These are phyloP conservation scores for Apostichopus japonicus DNA, from an alignment of 35 echinoderm and acorn worm species.

Conservation along the genomic window DNA sequence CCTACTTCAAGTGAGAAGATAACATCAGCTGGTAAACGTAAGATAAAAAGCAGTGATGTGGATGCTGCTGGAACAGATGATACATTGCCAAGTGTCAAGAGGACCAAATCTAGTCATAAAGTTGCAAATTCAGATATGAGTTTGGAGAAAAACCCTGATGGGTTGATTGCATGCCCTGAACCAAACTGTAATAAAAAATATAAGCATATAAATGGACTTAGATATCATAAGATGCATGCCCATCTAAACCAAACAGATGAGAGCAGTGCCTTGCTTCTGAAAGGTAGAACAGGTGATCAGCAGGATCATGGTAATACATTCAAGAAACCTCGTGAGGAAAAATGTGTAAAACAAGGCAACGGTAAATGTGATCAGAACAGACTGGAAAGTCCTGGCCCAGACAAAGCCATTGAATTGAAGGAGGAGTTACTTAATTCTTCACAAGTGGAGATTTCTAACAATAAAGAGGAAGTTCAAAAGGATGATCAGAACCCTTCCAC, in stretches of 20 bases:
- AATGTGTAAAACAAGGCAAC: slow-evolving; percentile 49
- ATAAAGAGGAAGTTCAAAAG: not conserved
- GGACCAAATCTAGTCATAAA: slow-evolving; percentile 72
- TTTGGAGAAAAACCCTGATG: slow-evolving; percentile 53
- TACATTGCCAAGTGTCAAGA: slow-evolving; percentile 62
- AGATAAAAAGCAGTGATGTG: slow-evolving; percentile 66
- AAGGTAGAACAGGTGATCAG: slow-evolving; percentile 14
- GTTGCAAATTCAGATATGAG: slow-evolving; percentile 53
- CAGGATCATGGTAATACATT: slow-evolving; percentile 39
- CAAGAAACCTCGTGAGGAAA: slow-evolving; percentile 46
- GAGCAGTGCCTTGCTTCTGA: slow-evolving; percentile 37
- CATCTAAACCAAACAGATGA: slow-evolving; percentile 55
- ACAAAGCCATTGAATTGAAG: not conserved
- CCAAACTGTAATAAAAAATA: slow-evolving; percentile 99
- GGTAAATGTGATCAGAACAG: slow-evolving; percentile 2
- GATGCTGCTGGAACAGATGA: slow-evolving; percentile 62
- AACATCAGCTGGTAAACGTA: slow-evolving; percentile 67
- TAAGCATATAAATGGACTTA: slow-evolving; percentile 96
- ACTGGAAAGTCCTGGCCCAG: slow-evolving; percentile 2
- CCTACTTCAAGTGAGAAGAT: slow-evolving; percentile 62
- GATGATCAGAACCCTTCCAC: not conserved
- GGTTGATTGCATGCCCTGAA: slow-evolving; percentile 92
- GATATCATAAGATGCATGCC: slow-evolving; percentile 94
- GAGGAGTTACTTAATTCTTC: not conserved
- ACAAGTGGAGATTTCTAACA: not conserved